phyloP scores from a whole-genome alignment of 2,888 invertebrate species.

The Drosophila villosipedis region DNA sequence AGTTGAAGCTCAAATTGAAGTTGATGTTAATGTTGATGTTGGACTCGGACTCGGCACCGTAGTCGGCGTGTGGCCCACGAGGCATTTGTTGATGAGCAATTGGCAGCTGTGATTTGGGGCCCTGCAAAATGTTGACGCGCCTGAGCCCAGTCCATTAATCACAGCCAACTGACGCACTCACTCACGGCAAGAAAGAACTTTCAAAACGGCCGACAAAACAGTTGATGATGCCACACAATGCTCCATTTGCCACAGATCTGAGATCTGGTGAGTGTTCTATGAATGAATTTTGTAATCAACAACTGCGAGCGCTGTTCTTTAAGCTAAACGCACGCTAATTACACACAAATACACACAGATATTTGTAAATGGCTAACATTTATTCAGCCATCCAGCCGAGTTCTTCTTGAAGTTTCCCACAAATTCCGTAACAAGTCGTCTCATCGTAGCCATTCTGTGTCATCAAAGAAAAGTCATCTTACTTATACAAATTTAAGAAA shows the following conservation, averaged over 20 bases:
- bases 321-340: not conserved
- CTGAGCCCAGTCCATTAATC: conserved; percentile 46
- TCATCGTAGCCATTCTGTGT: not conserved
- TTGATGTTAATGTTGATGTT: not conserved
- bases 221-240: conserved; percentile 10
- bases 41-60: not conserved
- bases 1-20: not conserved
- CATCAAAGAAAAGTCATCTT: not conserved
- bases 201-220: conserved; percentile 11
- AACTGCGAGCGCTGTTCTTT: conserved; percentile 2
- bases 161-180: conserved; percentile 13
- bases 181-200: conserved; percentile 20
- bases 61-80: conserved; percentile 12
- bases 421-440: not conserved
- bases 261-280: not conserved
- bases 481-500: too few species aligned
- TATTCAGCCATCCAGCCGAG: not conserved
- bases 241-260: conserved; percentile 10
- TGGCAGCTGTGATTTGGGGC: conserved; percentile 26
- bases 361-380: not conserved
- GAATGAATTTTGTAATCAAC: conserved; percentile 9
- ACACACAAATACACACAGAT: not conserved
- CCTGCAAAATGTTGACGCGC: conserved; percentile 20
- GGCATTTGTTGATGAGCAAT: conserved; percentile 38
- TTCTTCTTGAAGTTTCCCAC: not conserved